A percentile compares a stretch with the other conserved stretches of the same genome.
These are phyloP conservation scores for Cecropterus lyciades DNA, from an alignment of 1,140 invertebrate genomes.

Conservation along the genomic window DNA sequence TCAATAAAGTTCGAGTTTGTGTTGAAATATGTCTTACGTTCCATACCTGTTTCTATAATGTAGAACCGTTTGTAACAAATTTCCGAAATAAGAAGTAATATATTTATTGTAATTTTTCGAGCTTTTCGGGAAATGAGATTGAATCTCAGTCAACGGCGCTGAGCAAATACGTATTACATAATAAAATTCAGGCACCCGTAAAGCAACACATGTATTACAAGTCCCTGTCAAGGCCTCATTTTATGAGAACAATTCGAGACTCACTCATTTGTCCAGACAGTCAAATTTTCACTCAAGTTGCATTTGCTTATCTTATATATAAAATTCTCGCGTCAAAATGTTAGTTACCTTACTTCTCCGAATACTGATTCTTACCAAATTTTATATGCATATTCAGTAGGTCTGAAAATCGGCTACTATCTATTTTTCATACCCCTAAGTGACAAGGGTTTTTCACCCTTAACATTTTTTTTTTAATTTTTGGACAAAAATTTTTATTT, in stretches of 20 bases:
- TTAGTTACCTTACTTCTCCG: too few relatives aligned
- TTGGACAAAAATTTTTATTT: too few relatives aligned
- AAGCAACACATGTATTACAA: conserved; percentile 26
- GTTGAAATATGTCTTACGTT: not conserved
- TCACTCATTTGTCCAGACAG: conserved; percentile 13
- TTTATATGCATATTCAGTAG: too few relatives aligned
- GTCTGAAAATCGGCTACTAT: too few relatives aligned
- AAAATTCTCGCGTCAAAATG: too few relatives aligned
- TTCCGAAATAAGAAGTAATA: conserved; percentile 24
- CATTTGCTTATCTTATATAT: too few relatives aligned
- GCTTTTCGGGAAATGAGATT: conserved; percentile 27
- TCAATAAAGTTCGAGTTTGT: too few relatives aligned
- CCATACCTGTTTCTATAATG: not conserved
- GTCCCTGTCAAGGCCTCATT: conserved; percentile 19
- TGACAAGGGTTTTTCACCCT: too few relatives aligned
- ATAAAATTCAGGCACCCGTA: conserved; percentile 15
- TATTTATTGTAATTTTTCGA: conserved; percentile 34
- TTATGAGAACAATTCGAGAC: conserved; percentile 15
- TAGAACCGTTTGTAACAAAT: conserved; percentile 7
- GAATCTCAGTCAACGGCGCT: conserved; percentile 24
- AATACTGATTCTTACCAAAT: too few relatives aligned
- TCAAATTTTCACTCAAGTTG: not conserved
- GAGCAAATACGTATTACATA: conserved; percentile 32
- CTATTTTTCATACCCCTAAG: too few relatives aligned
- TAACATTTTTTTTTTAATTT: too few relatives aligned